Conservation (phyloP, 2,888 invertebrate genomes). For the Celastrina argiolus region DNA sequence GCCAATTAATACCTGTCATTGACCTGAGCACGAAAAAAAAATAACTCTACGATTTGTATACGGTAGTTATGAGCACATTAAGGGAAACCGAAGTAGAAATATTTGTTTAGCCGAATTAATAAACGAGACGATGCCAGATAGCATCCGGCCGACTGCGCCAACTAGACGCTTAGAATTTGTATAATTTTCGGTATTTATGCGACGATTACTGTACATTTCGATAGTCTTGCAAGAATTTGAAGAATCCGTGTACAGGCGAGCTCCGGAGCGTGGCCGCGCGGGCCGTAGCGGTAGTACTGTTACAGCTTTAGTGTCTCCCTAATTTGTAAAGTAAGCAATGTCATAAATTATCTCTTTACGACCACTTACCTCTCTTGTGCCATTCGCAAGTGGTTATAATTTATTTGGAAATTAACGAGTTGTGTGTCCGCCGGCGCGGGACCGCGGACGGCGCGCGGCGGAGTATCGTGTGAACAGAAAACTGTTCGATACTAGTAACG, state of each 20-base stretch:
- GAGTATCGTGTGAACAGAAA: neutral
- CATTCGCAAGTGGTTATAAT: neutral
- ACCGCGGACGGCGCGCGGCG: neutral
- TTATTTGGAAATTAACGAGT: constrained; percentile 7
- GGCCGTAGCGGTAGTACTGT: neutral
- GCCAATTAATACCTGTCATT: neutral
- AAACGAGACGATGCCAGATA: neutral
- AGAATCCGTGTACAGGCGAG: neutral
- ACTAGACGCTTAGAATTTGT: neutral
- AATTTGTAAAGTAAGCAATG: neutral
- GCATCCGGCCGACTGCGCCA: neutral
- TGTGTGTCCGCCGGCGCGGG: neutral
- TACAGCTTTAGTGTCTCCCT: neutral
- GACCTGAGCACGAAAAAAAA: neutral
- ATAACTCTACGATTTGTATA: neutral
- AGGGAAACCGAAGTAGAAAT: neutral
- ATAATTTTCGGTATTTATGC: neutral
- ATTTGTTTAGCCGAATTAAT: neutral
- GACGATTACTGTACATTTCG: neutral
- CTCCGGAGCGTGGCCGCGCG: neutral
- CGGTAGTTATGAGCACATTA: neutral
- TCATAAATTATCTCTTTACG: constrained; percentile 8
- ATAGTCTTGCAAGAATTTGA: neutral
- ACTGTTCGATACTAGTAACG: neutral
- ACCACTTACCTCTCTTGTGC: neutral